Base-by-base conservation (phyloP, 2,888 invertebrate genomes). In the Gymnoscelis rufifasciata region DNA sequence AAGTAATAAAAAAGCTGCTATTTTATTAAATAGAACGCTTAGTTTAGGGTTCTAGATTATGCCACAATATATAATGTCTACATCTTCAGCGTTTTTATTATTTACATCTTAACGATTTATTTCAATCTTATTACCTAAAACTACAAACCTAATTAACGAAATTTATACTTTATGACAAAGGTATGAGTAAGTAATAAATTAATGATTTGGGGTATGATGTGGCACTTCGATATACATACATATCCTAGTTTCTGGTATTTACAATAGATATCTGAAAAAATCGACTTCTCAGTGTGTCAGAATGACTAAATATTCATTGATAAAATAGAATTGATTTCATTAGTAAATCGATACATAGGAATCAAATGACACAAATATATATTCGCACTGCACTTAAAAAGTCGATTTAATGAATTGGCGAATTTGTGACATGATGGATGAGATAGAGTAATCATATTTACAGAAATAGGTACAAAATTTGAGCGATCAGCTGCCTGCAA, bases 171-270 rank as follows among this genome's bases (percentile, higher is more conserved):
- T 79, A 73, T 73, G 71, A 75, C 74, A 73, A 78, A 66, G 70
- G 45, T 66, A 80, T 84, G 82, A 83, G 73, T 72, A 87, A 87
- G 73, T 72, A 87, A 87, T 87, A 87, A 87, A 87, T 87, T 86
- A 87, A 84, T 86, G 84, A 83, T 80, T 81, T 40, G 79, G 73
- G 67, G 62, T 59, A 73, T 73, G 66, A 72, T 71, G 79, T 83
- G 84, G 83, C 79, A 83, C 78, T 68, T 76, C 52, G 56, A 66
- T 61, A 59, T 19, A 19, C 19, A 52, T 62, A 62, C 49, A 52
- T 66, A 64, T 51, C 64, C 59, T 62, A 60, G 59, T 59, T 56
- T 65, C 62, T 63, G 70, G 68, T 81, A 80, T 80, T 68, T 80
- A 80, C 80, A 80, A 65, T 44, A 41, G 29, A 8, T 36, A 24